phyloP scores from a whole-genome alignment of 2,113 vertebrate genomes.

The Hemibates koningsi region DNA sequence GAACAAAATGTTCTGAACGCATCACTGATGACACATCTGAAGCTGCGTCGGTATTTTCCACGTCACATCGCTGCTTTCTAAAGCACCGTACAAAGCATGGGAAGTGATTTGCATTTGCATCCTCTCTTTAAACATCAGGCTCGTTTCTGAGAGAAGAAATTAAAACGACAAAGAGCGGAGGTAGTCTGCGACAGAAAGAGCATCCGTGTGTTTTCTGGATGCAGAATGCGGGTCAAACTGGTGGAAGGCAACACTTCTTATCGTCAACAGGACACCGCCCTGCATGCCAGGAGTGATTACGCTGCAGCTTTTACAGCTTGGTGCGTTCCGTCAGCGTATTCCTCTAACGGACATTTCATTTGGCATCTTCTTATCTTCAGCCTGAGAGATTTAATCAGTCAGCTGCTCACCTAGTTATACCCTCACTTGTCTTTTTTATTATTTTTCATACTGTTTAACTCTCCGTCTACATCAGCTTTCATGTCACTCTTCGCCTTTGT shows the following conservation, averaged over 20 bases:
- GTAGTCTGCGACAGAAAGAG: neutral
- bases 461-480: neutral
- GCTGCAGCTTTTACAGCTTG: neutral
- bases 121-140: neutral
- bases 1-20: neutral
- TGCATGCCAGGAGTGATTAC: neutral
- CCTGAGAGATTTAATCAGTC: neutral
- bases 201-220: constrained; percentile 9
- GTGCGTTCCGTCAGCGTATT: neutral
- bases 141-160: neutral
- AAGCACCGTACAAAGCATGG: neutral
- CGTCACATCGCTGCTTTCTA: neutral
- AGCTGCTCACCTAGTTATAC: neutral
- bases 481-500: neutral
- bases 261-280: neutral
- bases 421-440: neutral
- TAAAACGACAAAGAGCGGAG: neutral
- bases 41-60: neutral
- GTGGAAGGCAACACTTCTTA: neutral
- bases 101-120: constrained; percentile 1
- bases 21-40: neutral
- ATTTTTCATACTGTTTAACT: neutral
- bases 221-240: constrained; percentile 45
- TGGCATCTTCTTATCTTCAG: neutral
- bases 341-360: neutral